Conservation (phyloP, 1,140 invertebrate species). For the Cydia amplana region DNA sequence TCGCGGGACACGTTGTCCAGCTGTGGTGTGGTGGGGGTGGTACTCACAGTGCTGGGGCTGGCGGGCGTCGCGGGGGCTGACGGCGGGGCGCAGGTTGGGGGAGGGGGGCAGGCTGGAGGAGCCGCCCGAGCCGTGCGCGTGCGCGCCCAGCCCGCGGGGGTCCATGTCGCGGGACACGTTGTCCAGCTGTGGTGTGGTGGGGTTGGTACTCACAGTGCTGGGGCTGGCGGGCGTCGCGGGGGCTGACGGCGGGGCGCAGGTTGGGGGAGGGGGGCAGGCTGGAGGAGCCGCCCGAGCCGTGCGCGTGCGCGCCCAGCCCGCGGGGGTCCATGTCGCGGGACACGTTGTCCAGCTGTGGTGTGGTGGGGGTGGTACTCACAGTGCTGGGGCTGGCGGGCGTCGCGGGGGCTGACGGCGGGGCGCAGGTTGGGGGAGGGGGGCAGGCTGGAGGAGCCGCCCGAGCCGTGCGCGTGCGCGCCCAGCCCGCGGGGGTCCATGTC, state of each 20-base stretch:
- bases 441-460: conserved; percentile 67
- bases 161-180: conserved; percentile 53
- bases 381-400: conserved; percentile 47
- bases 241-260: conserved; percentile 56
- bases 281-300: conserved; percentile 51
- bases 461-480: conserved; percentile 41
- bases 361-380: conserved; percentile 39
- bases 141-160: conserved; percentile 33
- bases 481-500: conserved; percentile 43
- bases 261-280: conserved; percentile 81
- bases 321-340: conserved; percentile 47
- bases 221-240: conserved; percentile 46
- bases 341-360: conserved; percentile 54
- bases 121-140: conserved; percentile 53
- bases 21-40: conserved; percentile 34
- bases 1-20: conserved; percentile 58
- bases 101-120: conserved; percentile 79
- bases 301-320: conserved; percentile 35
- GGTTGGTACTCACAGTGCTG: conserved; percentile 42
- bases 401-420: conserved; percentile 40
- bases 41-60: conserved; percentile 46
- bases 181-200: conserved; percentile 50
- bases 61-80: conserved; percentile 45
- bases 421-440: conserved; percentile 81
- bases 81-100: conserved; percentile 73